A percentile compares a stretch with the other conserved stretches of the same genome.
These are phyloP conservation scores for Octonoba sinensis DNA, from an alignment of 2,888 invertebrate genomes.

Conservation along the genomic window DNA sequence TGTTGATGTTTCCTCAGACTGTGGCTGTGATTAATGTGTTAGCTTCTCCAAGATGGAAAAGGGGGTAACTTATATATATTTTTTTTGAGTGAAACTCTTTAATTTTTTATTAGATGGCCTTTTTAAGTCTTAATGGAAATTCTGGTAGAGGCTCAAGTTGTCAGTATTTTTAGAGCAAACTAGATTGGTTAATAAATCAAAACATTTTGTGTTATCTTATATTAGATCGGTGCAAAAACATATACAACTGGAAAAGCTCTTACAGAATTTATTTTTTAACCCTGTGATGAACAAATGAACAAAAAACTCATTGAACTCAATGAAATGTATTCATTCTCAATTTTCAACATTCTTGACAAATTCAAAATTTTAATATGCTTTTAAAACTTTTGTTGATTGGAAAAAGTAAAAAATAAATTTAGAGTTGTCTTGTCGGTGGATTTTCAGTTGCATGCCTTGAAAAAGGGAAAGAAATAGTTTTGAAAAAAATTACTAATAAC, in stretches of 20 bases:
- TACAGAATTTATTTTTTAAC: background rate
- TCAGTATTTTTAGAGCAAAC: constrained; percentile 3
- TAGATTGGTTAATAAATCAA: constrained; percentile 16
- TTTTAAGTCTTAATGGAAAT: constrained; percentile 32
- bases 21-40: constrained; percentile 54
- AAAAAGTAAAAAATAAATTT: too few relatives aligned
- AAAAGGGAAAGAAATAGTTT: too few relatives aligned
- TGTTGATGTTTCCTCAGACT: constrained; percentile 60
- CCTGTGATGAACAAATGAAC: too few relatives aligned
- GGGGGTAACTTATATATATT: background rate
- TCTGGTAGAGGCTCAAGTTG: background rate
- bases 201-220: constrained; percentile 17
- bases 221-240: constrained; percentile 2
- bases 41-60: constrained; percentile 1
- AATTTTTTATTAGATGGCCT: constrained; percentile 8
- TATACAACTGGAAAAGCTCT: constrained; percentile 1
- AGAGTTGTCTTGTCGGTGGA: too few relatives aligned
- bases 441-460: too few relatives aligned
- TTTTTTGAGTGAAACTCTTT: background rate
- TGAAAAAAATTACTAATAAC: too few relatives aligned
- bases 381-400: too few relatives aligned
- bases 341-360: too few relatives aligned
- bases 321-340: too few relatives aligned
- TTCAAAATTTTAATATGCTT: too few relatives aligned
- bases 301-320: too few relatives aligned